Percentiles rank a stretch among this genome's conserved stretches.
Conservation (phyloP, 1,140 invertebrate genomes). For the Bactericera cockerelli region DNA sequence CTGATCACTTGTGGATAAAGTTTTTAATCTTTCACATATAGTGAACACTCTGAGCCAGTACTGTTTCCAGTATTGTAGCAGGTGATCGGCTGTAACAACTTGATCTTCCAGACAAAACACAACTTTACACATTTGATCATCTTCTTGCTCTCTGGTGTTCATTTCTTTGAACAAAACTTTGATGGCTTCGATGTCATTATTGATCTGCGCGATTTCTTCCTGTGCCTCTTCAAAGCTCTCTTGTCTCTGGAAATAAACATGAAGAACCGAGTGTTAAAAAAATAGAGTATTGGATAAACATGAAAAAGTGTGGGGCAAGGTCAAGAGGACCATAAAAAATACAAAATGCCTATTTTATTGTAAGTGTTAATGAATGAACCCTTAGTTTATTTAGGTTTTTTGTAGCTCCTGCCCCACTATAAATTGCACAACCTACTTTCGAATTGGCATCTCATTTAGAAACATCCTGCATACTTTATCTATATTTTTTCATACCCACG, state of each 20-base stretch:
- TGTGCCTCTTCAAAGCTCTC: conserved; percentile 4
- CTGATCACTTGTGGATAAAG: neutral
- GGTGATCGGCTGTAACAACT: neutral
- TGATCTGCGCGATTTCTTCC: neutral
- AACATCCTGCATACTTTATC: no score
- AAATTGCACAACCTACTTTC: no score
- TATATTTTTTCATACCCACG: no score
- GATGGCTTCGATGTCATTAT: conserved; percentile 9
- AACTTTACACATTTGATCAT: neutral
- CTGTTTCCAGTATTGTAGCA: conserved; percentile 3
- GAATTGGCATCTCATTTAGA: no score
- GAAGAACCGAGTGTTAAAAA: no score
- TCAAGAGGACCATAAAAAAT: no score
- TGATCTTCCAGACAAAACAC: neutral
- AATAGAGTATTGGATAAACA: no score
- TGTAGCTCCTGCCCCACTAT: no score
- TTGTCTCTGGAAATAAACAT: neutral
- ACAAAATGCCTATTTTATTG: no score
- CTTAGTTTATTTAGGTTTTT: no score
- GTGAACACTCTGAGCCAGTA: conserved; percentile 6
- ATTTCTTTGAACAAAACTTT: conserved; percentile 4
- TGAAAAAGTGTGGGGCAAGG: no score
- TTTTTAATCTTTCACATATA: neutral
- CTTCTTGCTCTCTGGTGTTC: neutral
- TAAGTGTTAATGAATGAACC: no score